Base-by-base conservation (phyloP, 1,140 invertebrate genomes). In the Cyrtorhinus lividipennis region DNA sequence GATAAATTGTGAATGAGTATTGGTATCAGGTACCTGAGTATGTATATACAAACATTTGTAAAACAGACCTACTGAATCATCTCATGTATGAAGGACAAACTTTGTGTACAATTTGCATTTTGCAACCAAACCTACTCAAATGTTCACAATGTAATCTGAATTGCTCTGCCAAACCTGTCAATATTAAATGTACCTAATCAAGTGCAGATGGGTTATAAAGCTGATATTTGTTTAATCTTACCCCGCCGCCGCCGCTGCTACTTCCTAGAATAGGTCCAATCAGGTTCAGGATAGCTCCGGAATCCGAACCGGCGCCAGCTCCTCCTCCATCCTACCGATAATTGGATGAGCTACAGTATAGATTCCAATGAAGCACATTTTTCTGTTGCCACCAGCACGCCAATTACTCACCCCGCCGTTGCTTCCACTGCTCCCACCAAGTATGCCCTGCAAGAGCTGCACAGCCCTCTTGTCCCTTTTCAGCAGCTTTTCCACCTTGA, bases 401-500 rank as follows among this genome's bases (percentile, higher is more conserved):
- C n/a, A 15, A 38, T 38, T 38, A 53, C 48, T 53, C 18, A n/a
- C 59, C n/a, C 58, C 63, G 3, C 58, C 58, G n/a, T 46, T 46
- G 8, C 63, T 53, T 15, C 68, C 67, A 45, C 68, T 69, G 59
- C 67, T 68, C 10, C 56, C 59, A 18, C 67, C 66, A 2, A 69
- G 53, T 0, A 68, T 25, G 10, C 66, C 64, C 2, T 63, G 60
- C 1, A 69, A 61, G 15, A 66, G 30, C 25, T 67, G 60, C 1
- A 69, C 68, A 1, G 67, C 68, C 23, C 68, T 53, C 64, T 67
- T 69, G 44, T 69, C 68, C 25, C 68, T 63, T 12, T 62, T 63
- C 62, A 68, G 59, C 56, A 68, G 23, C 12, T 66, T 44, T 15
- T 65, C 59, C 2, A 68, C 56, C 59, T 68, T 48, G 1, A 61